Base-by-base conservation (phyloP, 2,797 vertebrate species). In the Rallus crepitans region DNA sequence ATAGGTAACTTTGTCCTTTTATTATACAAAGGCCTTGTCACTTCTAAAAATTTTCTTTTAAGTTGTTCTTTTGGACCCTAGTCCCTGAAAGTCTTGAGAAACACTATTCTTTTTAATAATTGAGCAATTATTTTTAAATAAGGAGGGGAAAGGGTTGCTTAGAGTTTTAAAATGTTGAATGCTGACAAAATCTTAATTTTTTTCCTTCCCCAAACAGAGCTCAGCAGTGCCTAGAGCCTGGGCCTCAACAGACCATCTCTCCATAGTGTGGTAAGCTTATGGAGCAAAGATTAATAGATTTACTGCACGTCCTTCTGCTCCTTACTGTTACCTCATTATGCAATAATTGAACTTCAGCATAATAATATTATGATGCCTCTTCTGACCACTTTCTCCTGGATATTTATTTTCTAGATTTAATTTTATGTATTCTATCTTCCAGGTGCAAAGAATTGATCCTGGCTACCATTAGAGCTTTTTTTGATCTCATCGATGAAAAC, bases 381-480 rank as follows among this genome's bases (percentile, higher is more conserved):
- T 84, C n/a, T 78, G 52, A 50, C 17, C 6, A 6, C 1, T 70
- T 93, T 73, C 20, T 6, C 10, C 20, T 89, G 16, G 28, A 11
- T 92, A 37, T 68, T 89, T 39, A 3, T 19, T 81, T 85, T 86
- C 42, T 65, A 65, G 28, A 28, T 78, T 47, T 83, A 59, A 28
- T 83, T 80, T 63, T 66, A 30, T 25, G 93, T 84, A 16, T 37
- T 85, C 69, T 95, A 52, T 95, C 40, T 87, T 97, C 11, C 89
- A 99, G 99, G 99, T 99, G 99, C 97, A 99, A 99, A 97, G 99
- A 99, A 95, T 98, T 99, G 59, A 99, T 99, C 71, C 97, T 99
- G 63, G 98, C 99, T 65, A 99, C 99, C 9, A 93, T 99, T 69
- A 98, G 99, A 95, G 98, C 99, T 4, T 98, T 99, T 91, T 99